Percentiles rank a stretch among this genome's conserved stretches.
phyloP scores from a whole-genome alignment of 2,113 vertebrate species.

The Atherinomorus stipes region DNA sequence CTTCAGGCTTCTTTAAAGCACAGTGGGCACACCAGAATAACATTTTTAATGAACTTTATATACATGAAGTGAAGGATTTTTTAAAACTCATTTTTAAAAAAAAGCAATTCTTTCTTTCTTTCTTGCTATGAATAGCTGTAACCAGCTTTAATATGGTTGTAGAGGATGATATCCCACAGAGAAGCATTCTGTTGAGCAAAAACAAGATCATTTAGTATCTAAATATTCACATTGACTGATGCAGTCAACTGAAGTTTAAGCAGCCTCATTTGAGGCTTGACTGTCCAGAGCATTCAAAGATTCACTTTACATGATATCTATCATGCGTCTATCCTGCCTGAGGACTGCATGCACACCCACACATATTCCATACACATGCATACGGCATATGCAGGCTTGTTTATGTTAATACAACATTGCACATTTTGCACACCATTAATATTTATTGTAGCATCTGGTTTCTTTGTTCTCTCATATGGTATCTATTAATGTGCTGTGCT shows the following conservation, averaged over 20 bases:
- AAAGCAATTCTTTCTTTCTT: constrained; percentile 7
- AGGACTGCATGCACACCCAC: constrained; percentile 3
- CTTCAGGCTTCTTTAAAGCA: constrained; percentile 2
- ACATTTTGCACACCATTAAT: constrained; percentile 53
- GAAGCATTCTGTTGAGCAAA: constrained; percentile 4
- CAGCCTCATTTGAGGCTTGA: background rate
- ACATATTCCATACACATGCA: constrained; percentile 18
- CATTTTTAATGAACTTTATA: constrained; percentile 8
- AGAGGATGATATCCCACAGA: constrained; percentile 3
- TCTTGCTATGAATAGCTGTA: constrained; percentile 5
- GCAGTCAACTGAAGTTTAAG: constrained; percentile 26
- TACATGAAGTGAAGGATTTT: background rate
- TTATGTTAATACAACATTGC: constrained; percentile 40
- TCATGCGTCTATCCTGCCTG: constrained; percentile 5
- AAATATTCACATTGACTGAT: constrained; percentile 33
- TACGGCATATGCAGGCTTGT: constrained; percentile 26
- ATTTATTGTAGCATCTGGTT: constrained; percentile 52
- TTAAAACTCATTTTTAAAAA: background rate
- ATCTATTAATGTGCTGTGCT: constrained; percentile 4
- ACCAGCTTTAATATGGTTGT: background rate
- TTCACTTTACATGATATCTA: constrained; percentile 10
- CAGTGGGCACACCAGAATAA: background rate
- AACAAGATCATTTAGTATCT: background rate
- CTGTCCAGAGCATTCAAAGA: constrained; percentile 22
- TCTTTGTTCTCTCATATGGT: constrained; percentile 43